Percentiles rank a stretch among this genome's conserved stretches.
These are phyloP conservation scores for Anticlea derivata DNA, from an alignment of 2,888 invertebrate species.

Conservation along the genomic window DNA sequence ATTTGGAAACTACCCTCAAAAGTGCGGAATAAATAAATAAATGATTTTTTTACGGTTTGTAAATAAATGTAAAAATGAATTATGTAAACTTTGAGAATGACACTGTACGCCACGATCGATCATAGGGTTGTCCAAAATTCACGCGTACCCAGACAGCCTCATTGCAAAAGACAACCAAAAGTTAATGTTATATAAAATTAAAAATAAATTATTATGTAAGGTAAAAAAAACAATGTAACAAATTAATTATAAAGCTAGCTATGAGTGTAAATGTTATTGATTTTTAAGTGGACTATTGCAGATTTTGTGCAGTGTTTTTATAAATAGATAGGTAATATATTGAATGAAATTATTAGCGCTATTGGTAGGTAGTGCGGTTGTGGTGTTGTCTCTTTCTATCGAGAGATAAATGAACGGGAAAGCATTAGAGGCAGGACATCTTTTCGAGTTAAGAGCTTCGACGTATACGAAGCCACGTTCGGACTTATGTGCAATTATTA, in stretches of 20 bases:
- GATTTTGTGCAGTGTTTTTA: constrained; percentile 84
- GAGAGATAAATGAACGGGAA: constrained; percentile 43
- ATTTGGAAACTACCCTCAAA: constrained; percentile 6
- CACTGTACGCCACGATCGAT: constrained; percentile 52
- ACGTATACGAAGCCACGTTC: constrained; percentile 54
- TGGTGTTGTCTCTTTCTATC: constrained; percentile 58
- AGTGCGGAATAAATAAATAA: background rate
- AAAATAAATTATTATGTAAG: constrained; percentile 78
- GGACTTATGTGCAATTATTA: constrained; percentile 85
- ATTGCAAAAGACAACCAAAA: constrained; percentile 83
- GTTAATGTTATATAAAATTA: constrained; percentile 80
- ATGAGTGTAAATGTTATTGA: constrained; percentile 83
- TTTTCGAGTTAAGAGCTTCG: constrained; percentile 50
- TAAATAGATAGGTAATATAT: constrained; percentile 85
- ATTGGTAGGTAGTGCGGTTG: constrained; percentile 68
- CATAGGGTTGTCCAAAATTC: constrained; percentile 72
- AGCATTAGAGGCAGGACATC: constrained; percentile 49
- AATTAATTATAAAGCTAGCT: constrained; percentile 83
- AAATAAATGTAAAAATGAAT: constrained; percentile 6
- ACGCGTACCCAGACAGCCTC: constrained; percentile 70
- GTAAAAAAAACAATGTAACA: constrained; percentile 80
- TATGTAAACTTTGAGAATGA: constrained; percentile 33
- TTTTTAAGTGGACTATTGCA: constrained; percentile 82
- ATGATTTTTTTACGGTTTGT: constrained; percentile 4
- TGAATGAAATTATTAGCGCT: constrained; percentile 82